These are phyloP conservation scores for Halocynthia roretzi DNA, from an alignment of 23 tunicate genomes.

Conservation along the genomic window DNA sequence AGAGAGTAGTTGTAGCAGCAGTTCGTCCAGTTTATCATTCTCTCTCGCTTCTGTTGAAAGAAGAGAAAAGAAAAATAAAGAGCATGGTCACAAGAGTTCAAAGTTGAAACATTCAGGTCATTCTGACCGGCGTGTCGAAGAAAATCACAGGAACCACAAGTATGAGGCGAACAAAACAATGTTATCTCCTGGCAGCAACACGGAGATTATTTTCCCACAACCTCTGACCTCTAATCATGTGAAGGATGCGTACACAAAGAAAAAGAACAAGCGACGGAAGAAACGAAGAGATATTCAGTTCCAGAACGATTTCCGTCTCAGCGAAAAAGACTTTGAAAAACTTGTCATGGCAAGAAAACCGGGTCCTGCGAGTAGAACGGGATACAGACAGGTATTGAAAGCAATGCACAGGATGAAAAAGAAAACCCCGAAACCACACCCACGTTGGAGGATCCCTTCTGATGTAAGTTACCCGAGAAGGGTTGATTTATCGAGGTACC, in stretches of 20 bases:
- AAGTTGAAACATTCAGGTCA: too few relatives aligned
- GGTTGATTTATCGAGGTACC: conserved; percentile 6
- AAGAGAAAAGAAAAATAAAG: too few relatives aligned
- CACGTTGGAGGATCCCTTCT: not conserved
- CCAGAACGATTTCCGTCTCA: not conserved
- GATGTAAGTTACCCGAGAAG: not conserved
- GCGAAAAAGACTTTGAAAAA: conserved; percentile 7
- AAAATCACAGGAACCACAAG: not conserved
- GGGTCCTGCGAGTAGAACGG: conserved; percentile 62
- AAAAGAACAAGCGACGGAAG: not conserved
- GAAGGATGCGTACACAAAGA: not conserved
- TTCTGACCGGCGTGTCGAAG: conserved; percentile 12
- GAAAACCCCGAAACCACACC: conserved; percentile 3
- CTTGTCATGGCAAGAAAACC: conserved; percentile 53
- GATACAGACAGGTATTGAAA: conserved; percentile 19
- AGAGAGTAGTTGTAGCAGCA: conserved; percentile 8
- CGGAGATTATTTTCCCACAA: conserved; percentile 1
- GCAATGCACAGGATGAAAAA: not conserved
- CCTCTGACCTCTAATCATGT: not conserved
- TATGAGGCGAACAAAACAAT: not conserved
- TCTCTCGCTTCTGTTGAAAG: conserved; percentile 6
- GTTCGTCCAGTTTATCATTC: conserved; percentile 14
- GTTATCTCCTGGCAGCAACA: not conserved
- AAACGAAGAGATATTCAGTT: not conserved
- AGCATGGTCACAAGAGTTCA: too few relatives aligned